These are phyloP conservation scores for Neodiprion fabricii DNA, from an alignment of 1,140 invertebrate genomes.

Conservation along the genomic window DNA sequence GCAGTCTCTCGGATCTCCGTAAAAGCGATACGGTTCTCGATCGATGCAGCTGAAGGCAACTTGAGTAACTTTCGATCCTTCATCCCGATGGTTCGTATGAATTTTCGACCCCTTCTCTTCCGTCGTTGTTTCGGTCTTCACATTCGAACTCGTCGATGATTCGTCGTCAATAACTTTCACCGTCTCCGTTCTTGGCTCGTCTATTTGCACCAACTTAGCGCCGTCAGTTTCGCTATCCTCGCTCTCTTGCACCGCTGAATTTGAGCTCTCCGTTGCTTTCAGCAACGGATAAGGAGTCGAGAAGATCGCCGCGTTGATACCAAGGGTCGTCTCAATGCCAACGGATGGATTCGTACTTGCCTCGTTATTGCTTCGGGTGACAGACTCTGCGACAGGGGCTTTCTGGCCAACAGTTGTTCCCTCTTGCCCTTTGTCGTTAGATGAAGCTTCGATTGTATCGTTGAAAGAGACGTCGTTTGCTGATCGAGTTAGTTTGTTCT, in stretches of 20 bases:
- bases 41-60: slow-evolving; percentile 64
- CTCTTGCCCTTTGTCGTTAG: background rate
- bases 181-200: too few species aligned
- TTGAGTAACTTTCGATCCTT: background rate
- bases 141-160: background rate
- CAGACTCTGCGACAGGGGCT: too few species aligned
- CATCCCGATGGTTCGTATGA: slow-evolving; percentile 18
- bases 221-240: background rate
- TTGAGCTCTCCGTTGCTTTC: background rate
- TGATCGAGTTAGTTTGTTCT: background rate
- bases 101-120: slow-evolving; percentile 13
- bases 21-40: slow-evolving; percentile 65
- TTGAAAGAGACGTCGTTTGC: background rate
- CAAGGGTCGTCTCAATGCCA: background rate
- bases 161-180: background rate
- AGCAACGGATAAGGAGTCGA: background rate
- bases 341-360: background rate
- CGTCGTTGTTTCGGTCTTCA: slow-evolving; percentile 18
- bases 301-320: background rate
- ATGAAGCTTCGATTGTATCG: background rate
- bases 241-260: background rate
- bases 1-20: slow-evolving; percentile 65
- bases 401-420: too few species aligned
- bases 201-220: background rate
- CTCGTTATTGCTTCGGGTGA: background rate